These are phyloP conservation scores for Gonocerus acuteangulatus DNA, from an alignment of 2,888 invertebrate species.

Conservation along the genomic window DNA sequence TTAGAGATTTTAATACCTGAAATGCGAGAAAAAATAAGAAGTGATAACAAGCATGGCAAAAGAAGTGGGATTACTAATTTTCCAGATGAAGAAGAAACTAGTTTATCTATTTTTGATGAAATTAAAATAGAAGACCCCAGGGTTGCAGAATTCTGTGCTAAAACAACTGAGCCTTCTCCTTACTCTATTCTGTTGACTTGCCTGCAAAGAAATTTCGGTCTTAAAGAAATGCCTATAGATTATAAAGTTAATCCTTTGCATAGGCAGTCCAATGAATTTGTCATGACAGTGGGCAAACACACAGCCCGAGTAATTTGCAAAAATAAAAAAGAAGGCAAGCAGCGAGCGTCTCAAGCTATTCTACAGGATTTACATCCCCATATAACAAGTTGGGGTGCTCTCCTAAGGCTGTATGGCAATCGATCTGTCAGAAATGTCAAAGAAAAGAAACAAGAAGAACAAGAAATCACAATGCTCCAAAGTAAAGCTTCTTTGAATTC, in stretches of 20 bases:
- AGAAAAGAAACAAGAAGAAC: slow-evolving; percentile 85
- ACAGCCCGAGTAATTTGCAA: slow-evolving; percentile 83
- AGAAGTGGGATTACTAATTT: slow-evolving; percentile 43
- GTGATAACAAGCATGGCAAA: slow-evolving; percentile 50
- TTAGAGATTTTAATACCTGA: slow-evolving; percentile 87
- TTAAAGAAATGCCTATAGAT: slow-evolving; percentile 78
- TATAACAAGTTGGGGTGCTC: slow-evolving; percentile 87
- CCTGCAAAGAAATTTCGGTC: slow-evolving; percentile 83
- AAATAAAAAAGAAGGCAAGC: slow-evolving; percentile 94
- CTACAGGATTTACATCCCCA: slow-evolving; percentile 89
- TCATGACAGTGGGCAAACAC: slow-evolving; percentile 90
- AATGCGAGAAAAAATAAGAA: slow-evolving; percentile 72
- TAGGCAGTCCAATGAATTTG: slow-evolving; percentile 87
- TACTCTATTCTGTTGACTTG: slow-evolving; percentile 89
- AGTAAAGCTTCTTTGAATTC: slow-evolving; percentile 82
- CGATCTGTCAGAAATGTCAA: slow-evolving; percentile 83
- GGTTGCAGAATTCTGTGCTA: slow-evolving; percentile 89
- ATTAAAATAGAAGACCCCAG: slow-evolving; percentile 89
- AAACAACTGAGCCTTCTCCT: slow-evolving; percentile 90
- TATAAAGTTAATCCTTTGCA: slow-evolving; percentile 80
- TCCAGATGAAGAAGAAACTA: slow-evolving; percentile 40
- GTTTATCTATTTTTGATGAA: slow-evolving; percentile 69
- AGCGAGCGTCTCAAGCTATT: slow-evolving; percentile 89
- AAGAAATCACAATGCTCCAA: slow-evolving; percentile 83
- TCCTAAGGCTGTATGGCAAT: slow-evolving; percentile 86